Conservation (phyloP, 2,113 vertebrate species). For the Percina caprodes region DNA sequence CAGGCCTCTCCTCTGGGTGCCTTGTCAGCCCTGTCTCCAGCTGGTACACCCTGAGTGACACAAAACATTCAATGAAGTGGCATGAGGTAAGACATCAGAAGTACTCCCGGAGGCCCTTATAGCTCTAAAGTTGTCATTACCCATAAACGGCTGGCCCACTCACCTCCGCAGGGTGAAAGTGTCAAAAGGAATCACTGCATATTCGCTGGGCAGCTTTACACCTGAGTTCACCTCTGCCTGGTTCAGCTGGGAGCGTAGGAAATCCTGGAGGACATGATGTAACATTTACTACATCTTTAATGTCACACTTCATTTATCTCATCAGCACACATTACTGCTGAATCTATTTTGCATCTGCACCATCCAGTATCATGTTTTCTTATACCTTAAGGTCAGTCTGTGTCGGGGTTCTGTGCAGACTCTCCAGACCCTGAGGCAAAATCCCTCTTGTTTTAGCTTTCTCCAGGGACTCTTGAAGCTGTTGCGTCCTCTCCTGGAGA, state of each 20-base stretch:
- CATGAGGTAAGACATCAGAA: slow-evolving; percentile 3
- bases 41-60: slow-evolving; percentile 88
- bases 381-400: slow-evolving; percentile 78
- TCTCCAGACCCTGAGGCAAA: slow-evolving; percentile 71
- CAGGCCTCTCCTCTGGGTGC: slow-evolving; percentile 91
- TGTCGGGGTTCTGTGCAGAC: slow-evolving; percentile 72
- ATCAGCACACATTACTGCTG: not conserved
- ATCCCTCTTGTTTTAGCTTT: slow-evolving; percentile 74
- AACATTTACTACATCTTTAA: slow-evolving; percentile 21
- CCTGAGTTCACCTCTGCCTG: slow-evolving; percentile 89
- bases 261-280: slow-evolving; percentile 83
- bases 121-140: not conserved
- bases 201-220: slow-evolving; percentile 87
- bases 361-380: not conserved
- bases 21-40: slow-evolving; percentile 90
- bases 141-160: slow-evolving; percentile 12
- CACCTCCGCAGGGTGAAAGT: slow-evolving; percentile 90
- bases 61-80: not conserved
- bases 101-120: not conserved
- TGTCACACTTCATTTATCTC: slow-evolving; percentile 2
- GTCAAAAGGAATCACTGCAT: slow-evolving; percentile 90
- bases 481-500: slow-evolving; percentile 86
- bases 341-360: not conserved
- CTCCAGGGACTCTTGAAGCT: slow-evolving; percentile 85
- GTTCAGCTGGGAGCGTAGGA: slow-evolving; percentile 89